Evolutionary conservation across 2,888 invertebrate genomes (phyloP).

Genomic region (Tortrix viridana): DNA sequence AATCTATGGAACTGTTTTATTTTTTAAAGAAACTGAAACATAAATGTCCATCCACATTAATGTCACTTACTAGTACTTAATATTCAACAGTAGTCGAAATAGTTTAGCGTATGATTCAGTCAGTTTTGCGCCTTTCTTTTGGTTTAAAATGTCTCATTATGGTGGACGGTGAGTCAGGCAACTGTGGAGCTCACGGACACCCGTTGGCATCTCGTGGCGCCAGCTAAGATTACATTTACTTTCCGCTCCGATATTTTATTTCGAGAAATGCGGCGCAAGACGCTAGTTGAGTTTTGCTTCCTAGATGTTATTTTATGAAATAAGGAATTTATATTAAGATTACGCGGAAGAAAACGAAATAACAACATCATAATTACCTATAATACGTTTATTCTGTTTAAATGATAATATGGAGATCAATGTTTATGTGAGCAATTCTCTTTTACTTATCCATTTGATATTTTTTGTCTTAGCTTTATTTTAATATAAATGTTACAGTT

Average conservation of each 20-base stretch:
- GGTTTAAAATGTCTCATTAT: constrained; percentile 32
- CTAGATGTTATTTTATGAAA: not conserved
- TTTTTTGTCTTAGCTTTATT: too few relatives aligned
- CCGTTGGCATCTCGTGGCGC: constrained; percentile 33
- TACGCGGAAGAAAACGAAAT: not conserved
- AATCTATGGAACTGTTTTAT: too few relatives aligned
- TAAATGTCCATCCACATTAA: too few relatives aligned
- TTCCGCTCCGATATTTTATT: constrained; percentile 23
- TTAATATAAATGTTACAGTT: too few relatives aligned
- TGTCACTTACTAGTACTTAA: too few relatives aligned
- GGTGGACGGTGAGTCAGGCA: constrained; percentile 33
- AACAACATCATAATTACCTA: not conserved
- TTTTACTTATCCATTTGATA: too few relatives aligned
- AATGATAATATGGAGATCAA: not conserved
- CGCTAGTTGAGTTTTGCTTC: constrained; percentile 2
- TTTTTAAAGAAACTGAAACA: too few relatives aligned
- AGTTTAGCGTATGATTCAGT: constrained; percentile 23
- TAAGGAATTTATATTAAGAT: not conserved
- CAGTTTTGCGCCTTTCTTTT: constrained; percentile 16
- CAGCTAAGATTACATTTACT: constrained; percentile 29
- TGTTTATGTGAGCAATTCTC: not conserved
- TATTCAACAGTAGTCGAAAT: constrained; percentile 2
- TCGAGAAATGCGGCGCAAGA: not conserved
- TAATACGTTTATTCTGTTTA: not conserved
- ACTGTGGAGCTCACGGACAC: constrained; percentile 20